A percentile compares a stretch with the other conserved stretches of the same genome.
Evolutionary conservation across 2,797 vertebrate species (phyloP).

Genomic region (Gambelia wislizenii): DNA sequence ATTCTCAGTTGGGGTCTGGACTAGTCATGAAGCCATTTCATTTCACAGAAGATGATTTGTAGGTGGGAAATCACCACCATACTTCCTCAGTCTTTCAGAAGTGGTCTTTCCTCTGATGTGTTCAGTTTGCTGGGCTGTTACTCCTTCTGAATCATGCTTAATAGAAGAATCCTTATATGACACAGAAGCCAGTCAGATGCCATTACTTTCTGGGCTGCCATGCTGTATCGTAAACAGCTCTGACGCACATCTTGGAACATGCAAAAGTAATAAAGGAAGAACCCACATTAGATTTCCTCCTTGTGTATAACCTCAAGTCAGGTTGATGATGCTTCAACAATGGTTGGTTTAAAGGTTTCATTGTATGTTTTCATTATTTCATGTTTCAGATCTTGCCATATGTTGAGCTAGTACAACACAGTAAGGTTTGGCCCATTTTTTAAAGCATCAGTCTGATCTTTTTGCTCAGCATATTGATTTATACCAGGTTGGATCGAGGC

Average conservation of each 20-base stretch:
- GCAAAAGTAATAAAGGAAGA: not conserved
- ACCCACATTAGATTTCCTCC: not conserved
- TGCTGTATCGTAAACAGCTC: slow-evolving; percentile 20
- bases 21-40: slow-evolving; percentile 42
- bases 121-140: slow-evolving; percentile 27
- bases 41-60: not conserved
- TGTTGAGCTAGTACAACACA: not conserved
- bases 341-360: not conserved
- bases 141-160: slow-evolving; percentile 13
- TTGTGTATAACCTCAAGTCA: not conserved
- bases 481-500: not conserved
- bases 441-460: not conserved
- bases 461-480: not conserved
- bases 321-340: not conserved
- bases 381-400: not conserved
- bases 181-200: not conserved
- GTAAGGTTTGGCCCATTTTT: not conserved
- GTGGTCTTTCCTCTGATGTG: slow-evolving; percentile 13
- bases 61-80: slow-evolving; percentile 24
- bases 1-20: slow-evolving; percentile 39
- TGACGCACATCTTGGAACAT: not conserved
- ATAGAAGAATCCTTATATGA: slow-evolving; percentile 25
- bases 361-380: not conserved
- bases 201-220: slow-evolving; percentile 21
- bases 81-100: slow-evolving; percentile 16